phyloP scores from a whole-genome alignment of 2,797 vertebrate species.

The Pelodytes ibericus region DNA sequence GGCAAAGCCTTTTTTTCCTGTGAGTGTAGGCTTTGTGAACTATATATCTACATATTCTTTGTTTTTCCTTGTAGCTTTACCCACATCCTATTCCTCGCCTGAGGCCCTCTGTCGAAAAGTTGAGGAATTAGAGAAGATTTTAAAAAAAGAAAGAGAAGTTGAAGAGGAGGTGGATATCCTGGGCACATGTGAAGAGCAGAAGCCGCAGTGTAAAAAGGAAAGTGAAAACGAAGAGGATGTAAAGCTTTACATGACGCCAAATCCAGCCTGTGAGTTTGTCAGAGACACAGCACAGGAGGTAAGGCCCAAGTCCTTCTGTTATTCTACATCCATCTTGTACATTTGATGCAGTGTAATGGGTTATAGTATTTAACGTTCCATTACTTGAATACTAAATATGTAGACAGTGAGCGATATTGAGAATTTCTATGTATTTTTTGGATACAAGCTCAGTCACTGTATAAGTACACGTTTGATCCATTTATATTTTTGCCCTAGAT shows the following conservation, averaged over 20 bases:
- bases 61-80: constrained; percentile 56
- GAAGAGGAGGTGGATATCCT: constrained; percentile 89
- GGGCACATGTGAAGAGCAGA: constrained; percentile 76
- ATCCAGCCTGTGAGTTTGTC: constrained; percentile 83
- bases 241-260: constrained; percentile 85
- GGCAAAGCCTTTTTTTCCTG: constrained; percentile 47
- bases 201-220: constrained; percentile 88
- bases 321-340: too few species aligned
- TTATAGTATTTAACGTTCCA: too few species aligned
- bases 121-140: constrained; percentile 89
- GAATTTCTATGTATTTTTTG: too few species aligned
- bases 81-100: constrained; percentile 82
- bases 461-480: too few species aligned
- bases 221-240: constrained; percentile 84
- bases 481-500: too few species aligned
- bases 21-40: too few species aligned
- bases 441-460: too few species aligned
- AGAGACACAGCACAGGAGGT: constrained; percentile 90
- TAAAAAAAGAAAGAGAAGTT: constrained; percentile 89
- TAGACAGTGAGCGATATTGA: too few species aligned
- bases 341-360: too few species aligned
- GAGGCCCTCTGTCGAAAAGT: constrained; percentile 85
- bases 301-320: constrained; percentile 21
- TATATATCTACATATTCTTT: neutral
- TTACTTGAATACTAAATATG: too few species aligned